These are phyloP conservation scores for Gerris buenoi DNA, from an alignment of 1,140 invertebrate species.

Conservation along the genomic window DNA sequence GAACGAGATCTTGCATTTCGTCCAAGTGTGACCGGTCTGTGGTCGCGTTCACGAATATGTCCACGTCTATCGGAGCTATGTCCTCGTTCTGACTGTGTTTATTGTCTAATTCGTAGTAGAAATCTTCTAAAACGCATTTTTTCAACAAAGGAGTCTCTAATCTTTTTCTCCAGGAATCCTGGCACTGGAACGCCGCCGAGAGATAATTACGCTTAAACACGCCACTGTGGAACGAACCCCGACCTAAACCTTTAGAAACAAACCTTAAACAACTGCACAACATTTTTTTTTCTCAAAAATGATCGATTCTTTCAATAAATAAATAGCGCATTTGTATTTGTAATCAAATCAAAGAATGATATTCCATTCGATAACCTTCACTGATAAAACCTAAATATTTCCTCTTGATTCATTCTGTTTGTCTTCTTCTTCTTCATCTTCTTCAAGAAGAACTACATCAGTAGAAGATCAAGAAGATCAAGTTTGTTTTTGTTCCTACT, in stretches of 20 bases:
- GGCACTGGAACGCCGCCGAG: slow-evolving; percentile 48
- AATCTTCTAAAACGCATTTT: slow-evolving; percentile 42
- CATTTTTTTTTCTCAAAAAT: too few relatives aligned
- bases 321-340: too few relatives aligned
- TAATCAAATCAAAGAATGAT: too few relatives aligned
- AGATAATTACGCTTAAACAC: slow-evolving; percentile 33
- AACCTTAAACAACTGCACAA: background rate
- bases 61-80: slow-evolving; percentile 52
- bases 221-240: background rate
- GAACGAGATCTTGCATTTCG: slow-evolving; percentile 49
- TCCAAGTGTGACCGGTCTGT: slow-evolving; percentile 35
- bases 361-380: too few relatives aligned
- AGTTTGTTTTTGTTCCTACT: too few relatives aligned
- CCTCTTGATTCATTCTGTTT: too few relatives aligned
- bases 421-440: too few relatives aligned
- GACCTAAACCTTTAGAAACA: background rate
- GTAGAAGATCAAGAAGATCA: too few relatives aligned
- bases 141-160: slow-evolving; percentile 41
- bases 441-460: too few relatives aligned
- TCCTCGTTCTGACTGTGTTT: slow-evolving; percentile 35
- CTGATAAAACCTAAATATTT: too few relatives aligned
- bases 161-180: slow-evolving; percentile 45
- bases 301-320: too few relatives aligned
- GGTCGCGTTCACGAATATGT: slow-evolving; percentile 51
- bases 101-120: slow-evolving; percentile 46